A percentile compares a stretch with the other conserved stretches of the same genome.
Evolutionary conservation across 1,140 invertebrate genomes (phyloP).

Genomic region (Drosophila yakuba): DNA sequence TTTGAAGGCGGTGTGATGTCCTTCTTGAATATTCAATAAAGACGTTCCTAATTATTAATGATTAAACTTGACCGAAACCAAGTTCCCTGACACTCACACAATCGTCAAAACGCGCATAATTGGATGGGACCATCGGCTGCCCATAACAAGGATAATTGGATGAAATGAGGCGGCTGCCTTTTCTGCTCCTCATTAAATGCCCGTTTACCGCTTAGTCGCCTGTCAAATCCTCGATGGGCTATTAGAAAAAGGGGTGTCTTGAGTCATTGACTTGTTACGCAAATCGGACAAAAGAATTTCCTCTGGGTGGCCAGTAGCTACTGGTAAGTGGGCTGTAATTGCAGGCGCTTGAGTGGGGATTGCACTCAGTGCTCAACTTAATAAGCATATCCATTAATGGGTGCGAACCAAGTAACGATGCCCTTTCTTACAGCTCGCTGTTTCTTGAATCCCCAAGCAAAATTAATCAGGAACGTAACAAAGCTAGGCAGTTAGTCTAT

Average conservation of each 20-base stretch:
- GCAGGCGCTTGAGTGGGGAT: constrained; percentile 6
- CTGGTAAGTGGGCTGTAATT: neutral
- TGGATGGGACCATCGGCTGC: constrained; percentile 17
- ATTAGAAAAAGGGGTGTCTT: constrained; percentile 64
- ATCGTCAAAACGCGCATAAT: constrained; percentile 20
- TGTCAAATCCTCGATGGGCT: constrained; percentile 67
- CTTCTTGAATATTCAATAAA: constrained; percentile 17
- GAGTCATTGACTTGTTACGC: constrained; percentile 75
- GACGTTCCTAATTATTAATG: constrained; percentile 68
- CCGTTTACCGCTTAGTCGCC: constrained; percentile 61
- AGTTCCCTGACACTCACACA: constrained; percentile 54
- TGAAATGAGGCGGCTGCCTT: constrained; percentile 61
- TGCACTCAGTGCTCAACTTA: constrained; percentile 54
- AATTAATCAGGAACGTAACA: too few species aligned
- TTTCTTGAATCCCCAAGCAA: too few species aligned
- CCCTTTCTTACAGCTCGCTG: too few species aligned
- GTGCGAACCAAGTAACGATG: constrained; percentile 2
- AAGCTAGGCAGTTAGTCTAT: neutral
- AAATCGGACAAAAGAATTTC: constrained; percentile 68
- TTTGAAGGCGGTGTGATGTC: neutral
- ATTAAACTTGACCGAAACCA: constrained; percentile 58
- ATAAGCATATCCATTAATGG: constrained; percentile 63
- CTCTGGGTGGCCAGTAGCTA: neutral
- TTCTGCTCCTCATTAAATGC: constrained; percentile 42
- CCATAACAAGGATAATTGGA: constrained; percentile 59